Base-by-base conservation (phyloP, 2,888 invertebrate species). In the Phengaris alcon region DNA sequence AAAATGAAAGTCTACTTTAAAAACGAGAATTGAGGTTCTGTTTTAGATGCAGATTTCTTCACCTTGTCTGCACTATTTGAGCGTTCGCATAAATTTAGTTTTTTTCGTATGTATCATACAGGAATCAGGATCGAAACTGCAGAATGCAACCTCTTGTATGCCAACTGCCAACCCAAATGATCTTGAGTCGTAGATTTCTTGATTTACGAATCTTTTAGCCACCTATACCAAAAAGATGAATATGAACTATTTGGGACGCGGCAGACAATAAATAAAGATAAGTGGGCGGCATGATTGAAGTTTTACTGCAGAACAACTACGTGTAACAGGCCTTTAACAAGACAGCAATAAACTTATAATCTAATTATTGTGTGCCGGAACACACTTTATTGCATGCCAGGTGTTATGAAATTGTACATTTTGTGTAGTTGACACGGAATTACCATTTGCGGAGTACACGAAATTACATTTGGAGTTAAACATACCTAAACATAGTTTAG, bases 211-310 rank as follows among this genome's bases (percentile, higher is more conserved):
- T 35, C 35, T 35, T 35, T 48, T 48, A 48, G 48, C 10, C 1
- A 52, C 52, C 35, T 35, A 12, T 52, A 52, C 8, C 10, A 52
- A 59, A 59, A 57, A 57, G 13, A 6, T 13, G 35, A 48, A 7
- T 7, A 48, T 15, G 0, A 22, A 64, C 35, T 44, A 64, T 64
- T 64, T 64, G 22, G 59, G 22, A 64, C 35, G 48, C 1, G 48
- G 6, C 48, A 48, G 8, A 48, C 2, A 13, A 0, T 12, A 64
- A 64, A 64, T 9, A 64, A 10, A 2, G 59, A 22, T 15, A 64
- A 64, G 64, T 77, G 77, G 59, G 70, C 73, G 48, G 68, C 75
- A 73, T 76, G 73, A 75, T 75, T 64, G 35, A 75, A 74, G 59
- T 75, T 76, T 75, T 6, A 73, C 73, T 55, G 64, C 48, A 75